Evolutionary conservation across 2,888 invertebrate genomes (phyloP).

Genomic region (Hybos culiciformis): DNA sequence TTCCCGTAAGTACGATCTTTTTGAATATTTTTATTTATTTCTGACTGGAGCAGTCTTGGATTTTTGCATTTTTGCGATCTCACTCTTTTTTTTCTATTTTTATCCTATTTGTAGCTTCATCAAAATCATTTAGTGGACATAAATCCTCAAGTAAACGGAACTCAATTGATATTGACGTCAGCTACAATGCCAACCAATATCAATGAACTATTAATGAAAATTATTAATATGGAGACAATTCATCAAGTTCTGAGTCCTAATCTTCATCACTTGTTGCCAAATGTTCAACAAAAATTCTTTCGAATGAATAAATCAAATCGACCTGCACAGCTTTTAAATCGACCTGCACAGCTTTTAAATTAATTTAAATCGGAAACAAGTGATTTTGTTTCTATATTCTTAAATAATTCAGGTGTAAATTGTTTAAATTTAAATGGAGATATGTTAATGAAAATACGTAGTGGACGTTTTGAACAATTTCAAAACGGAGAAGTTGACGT

Average conservation of each 20-base stretch:
- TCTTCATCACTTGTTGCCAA: constrained; percentile 60
- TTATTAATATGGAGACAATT: constrained; percentile 49
- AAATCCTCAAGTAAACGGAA: constrained; percentile 34
- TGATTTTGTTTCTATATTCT: constrained; percentile 64
- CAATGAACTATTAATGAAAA: constrained; percentile 45
- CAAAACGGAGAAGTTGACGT: constrained; percentile 54
- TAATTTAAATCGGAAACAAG: constrained; percentile 58
- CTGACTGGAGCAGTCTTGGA: too few species aligned
- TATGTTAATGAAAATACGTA: constrained; percentile 51
- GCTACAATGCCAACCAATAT: constrained; percentile 77
- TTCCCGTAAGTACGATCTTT: constrained; percentile 49
- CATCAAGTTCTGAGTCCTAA: constrained; percentile 54
- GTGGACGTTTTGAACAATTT: constrained; percentile 59
- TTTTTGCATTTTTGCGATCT: too few species aligned
- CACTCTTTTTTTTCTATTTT: too few species aligned
- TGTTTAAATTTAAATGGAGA: constrained; percentile 62
- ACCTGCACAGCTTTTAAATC: constrained; percentile 52
- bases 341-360: too few species aligned
- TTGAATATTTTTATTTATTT: too few species aligned
- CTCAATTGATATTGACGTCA: constrained; percentile 72
- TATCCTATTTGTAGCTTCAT: constrained; percentile 36
- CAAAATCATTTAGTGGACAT: constrained; percentile 37
- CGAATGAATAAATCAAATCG: constrained; percentile 57
- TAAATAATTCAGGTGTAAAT: constrained; percentile 60
- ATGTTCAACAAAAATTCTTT: constrained; percentile 71